These are phyloP conservation scores for Antidorcas marsupialis DNA, from an alignment of 2,113 vertebrate genomes.

Conservation along the genomic window DNA sequence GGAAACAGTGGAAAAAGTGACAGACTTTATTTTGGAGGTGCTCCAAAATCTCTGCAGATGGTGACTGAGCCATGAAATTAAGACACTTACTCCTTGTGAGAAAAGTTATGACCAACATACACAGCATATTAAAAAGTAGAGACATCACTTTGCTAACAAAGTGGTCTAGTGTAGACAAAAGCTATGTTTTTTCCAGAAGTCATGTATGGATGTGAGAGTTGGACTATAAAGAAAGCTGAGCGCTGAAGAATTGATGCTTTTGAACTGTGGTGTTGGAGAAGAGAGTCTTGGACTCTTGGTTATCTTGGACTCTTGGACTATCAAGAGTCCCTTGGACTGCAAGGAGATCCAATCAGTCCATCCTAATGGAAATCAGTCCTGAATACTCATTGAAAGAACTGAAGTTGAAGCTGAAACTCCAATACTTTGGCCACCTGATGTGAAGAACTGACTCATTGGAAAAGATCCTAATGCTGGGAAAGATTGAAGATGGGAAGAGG, in stretches of 20 bases:
- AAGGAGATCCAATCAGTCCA: neutral
- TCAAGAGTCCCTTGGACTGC: neutral
- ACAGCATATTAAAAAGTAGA: neutral
- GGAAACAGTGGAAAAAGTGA: neutral
- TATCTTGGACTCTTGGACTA: neutral
- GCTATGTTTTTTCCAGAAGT: neutral
- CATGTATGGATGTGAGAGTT: neutral
- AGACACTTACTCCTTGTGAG: neutral
- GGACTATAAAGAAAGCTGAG: neutral
- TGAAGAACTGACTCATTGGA: neutral
- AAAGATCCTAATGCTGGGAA: neutral
- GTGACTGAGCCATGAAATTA: neutral
- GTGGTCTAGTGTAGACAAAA: neutral
- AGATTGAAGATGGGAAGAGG: neutral
- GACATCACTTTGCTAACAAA: neutral
- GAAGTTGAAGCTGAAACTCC: neutral
- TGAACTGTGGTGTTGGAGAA: neutral
- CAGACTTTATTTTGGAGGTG: neutral
- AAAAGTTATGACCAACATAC: neutral
- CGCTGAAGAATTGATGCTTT: rapidly evolving
- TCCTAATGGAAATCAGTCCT: neutral
- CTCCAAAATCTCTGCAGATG: neutral
- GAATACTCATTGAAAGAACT: neutral
- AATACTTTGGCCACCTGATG: neutral
- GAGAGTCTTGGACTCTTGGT: neutral